Conservation (phyloP, 2,888 invertebrate genomes). For the Electrophaes corylata region DNA sequence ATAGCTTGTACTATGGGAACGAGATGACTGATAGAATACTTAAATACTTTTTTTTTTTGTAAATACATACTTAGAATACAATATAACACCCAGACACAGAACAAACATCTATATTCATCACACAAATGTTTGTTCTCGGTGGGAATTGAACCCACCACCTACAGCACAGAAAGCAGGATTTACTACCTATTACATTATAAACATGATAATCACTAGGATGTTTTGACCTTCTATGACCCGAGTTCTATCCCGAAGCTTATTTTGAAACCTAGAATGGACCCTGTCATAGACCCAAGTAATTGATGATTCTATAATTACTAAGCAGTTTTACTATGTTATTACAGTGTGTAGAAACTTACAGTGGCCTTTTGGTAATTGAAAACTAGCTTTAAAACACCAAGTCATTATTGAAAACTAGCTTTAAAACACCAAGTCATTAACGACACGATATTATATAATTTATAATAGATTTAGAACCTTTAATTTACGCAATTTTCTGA, state of each 20-base stretch:
- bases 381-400: constrained; percentile 41
- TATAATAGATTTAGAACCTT: background rate
- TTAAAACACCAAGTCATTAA: constrained; percentile 44
- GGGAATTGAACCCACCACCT: no score
- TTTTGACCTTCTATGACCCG: background rate
- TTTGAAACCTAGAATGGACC: background rate
- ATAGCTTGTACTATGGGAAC: no score
- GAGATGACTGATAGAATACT: no score
- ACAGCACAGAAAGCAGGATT: no score
- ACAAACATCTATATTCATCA: no score
- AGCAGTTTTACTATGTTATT: constrained; percentile 10
- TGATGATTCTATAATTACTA: constrained; percentile 14
- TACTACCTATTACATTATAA: no score
- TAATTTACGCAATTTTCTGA: background rate
- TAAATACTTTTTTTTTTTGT: no score
- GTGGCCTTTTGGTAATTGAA: constrained; percentile 43
- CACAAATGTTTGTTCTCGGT: no score
- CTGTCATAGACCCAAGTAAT: background rate
- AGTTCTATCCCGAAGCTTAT: background rate
- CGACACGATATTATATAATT: background rate
- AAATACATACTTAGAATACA: no score
- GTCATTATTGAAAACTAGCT: constrained; percentile 33
- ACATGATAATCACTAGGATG: no score
- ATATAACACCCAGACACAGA: no score
- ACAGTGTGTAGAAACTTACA: constrained; percentile 36